Evolutionary conservation across 2,797 vertebrate genomes (phyloP).

Genomic region (Sebastes kiyomatsui): DNA sequence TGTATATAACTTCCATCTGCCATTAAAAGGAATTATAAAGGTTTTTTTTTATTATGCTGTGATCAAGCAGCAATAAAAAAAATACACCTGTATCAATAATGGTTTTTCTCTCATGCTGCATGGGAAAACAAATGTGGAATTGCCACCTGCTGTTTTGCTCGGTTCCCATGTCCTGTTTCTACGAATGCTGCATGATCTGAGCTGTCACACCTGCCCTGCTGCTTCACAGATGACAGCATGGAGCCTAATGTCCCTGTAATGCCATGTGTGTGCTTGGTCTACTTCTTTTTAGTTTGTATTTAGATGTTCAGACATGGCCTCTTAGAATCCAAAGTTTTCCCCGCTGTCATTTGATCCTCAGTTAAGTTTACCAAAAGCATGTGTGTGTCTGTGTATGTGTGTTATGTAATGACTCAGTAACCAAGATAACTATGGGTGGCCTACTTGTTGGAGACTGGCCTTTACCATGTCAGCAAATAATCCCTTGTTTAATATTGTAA

Average conservation of each 20-base stretch:
- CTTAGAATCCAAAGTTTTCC: constrained; percentile 5
- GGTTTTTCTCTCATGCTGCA: not conserved
- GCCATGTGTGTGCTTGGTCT: not conserved
- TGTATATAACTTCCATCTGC: not conserved
- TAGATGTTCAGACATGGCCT: not conserved
- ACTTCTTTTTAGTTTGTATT: constrained; percentile 8
- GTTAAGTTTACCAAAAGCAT: not conserved
- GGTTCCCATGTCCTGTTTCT: constrained; percentile 12
- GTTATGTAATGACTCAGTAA: constrained; percentile 26
- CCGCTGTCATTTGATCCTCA: constrained; percentile 27
- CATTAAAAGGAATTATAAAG: fast-evolving
- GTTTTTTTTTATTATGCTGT: not conserved
- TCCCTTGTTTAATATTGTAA: not conserved
- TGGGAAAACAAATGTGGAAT: constrained; percentile 34
- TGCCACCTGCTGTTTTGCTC: constrained; percentile 29
- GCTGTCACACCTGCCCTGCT: constrained; percentile 37
- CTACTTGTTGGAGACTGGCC: not conserved
- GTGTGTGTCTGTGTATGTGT: not conserved
- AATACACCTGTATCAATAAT: constrained; percentile 60
- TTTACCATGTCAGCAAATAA: not conserved
- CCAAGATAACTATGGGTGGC: not conserved
- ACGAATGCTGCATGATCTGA: not conserved
- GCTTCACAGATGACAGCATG: constrained; percentile 45
- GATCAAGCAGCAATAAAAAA: constrained; percentile 1
- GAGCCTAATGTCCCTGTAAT: not conserved